Evolutionary conservation across 2,888 invertebrate species (phyloP), one percentile per base, ranked within the genome.

Genomic region (Machimus rusticus): DNA sequence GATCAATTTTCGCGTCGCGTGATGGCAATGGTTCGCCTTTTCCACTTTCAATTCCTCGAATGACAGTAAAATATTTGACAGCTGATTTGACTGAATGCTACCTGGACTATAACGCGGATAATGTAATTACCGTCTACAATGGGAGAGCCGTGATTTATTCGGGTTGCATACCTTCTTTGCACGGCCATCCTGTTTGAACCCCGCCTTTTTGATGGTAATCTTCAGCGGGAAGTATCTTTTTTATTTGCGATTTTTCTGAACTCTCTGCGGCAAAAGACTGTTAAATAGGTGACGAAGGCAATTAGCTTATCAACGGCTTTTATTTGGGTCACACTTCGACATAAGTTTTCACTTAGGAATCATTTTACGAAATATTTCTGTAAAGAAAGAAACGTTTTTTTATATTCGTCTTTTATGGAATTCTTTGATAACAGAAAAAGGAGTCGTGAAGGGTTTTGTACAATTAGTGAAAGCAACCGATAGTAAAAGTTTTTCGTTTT

Each of bases 61-160:
- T 85, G 85, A 85, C 85, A 85, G 85, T 85, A 74, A 85, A 74
- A 85, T 74, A 85, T 85, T 74, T 85, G 74, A 31, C 74, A 85
- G 31, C 16, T 46, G 51, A 85, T 85, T 74, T 74, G 74, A 46
- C 23, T 74, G 85, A 39, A 74, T 19, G 37, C 82, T 84, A 66
- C 82, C 74, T 74, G 39, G 46, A 85, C 74, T 46, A 85, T n/a
- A n/a, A 39, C 19, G 74, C 19, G 46, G 43, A 74, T 74, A 43
- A 37, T 46, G 85, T 51, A 85, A 74, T 85, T 74, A 85, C 74
- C 46, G 28, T 28, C 12, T 39, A 85, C 46, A 85, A 85, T 85
- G 37, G 74, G 5, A 46, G 28, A 74, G 28, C 19, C 43, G 31
- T 85, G 85, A 85, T 46, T 85, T 85, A 43, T 74, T 57, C 66